Conservation (phyloP, 2,797 vertebrate genomes). For the Denticeps clupeoides region DNA sequence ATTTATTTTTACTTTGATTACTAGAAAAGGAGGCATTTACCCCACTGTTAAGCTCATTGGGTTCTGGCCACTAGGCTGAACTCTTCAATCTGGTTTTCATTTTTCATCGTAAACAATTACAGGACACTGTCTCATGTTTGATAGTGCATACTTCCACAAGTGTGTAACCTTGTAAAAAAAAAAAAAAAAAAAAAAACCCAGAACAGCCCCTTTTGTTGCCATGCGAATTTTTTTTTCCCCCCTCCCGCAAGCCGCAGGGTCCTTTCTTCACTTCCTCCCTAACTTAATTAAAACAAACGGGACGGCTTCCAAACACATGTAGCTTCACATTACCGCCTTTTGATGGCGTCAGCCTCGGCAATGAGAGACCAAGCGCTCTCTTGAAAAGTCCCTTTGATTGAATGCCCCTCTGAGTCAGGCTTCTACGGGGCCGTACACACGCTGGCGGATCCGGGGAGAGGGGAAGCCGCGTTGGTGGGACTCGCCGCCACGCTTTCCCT, state of each 20-base stretch:
- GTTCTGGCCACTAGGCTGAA: slow-evolving; percentile 31
- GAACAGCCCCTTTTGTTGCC: slow-evolving; percentile 37
- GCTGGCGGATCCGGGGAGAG: too few species aligned
- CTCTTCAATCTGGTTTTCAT: slow-evolving; percentile 51
- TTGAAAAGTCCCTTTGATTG: slow-evolving; percentile 1
- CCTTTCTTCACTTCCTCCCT: slow-evolving; percentile 15
- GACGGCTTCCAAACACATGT: slow-evolving; percentile 17
- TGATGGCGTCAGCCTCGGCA: slow-evolving; percentile 8
- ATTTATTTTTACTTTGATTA: too few species aligned
- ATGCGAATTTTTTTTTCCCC: slow-evolving; percentile 19
- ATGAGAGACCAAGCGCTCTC: background rate
- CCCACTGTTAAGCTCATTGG: slow-evolving; percentile 23
- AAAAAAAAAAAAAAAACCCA: too few species aligned
- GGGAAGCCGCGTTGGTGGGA: too few species aligned
- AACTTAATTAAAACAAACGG: slow-evolving; percentile 25
- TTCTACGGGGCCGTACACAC: too few species aligned
- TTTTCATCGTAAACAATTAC: slow-evolving; percentile 44
- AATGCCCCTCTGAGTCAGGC: background rate
- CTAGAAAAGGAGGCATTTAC: too few species aligned
- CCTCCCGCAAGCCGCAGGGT: slow-evolving; percentile 5
- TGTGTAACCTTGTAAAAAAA: too few species aligned
- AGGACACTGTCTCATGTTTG: slow-evolving; percentile 52
- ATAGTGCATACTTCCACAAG: slow-evolving; percentile 48
- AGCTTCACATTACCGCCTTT: slow-evolving; percentile 1
- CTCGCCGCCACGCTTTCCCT: too few species aligned